A percentile compares a stretch with the other conserved stretches of the same genome.
phyloP scores from a whole-genome alignment of 2,797 vertebrate species.

The Mormyrops attenuatus region DNA sequence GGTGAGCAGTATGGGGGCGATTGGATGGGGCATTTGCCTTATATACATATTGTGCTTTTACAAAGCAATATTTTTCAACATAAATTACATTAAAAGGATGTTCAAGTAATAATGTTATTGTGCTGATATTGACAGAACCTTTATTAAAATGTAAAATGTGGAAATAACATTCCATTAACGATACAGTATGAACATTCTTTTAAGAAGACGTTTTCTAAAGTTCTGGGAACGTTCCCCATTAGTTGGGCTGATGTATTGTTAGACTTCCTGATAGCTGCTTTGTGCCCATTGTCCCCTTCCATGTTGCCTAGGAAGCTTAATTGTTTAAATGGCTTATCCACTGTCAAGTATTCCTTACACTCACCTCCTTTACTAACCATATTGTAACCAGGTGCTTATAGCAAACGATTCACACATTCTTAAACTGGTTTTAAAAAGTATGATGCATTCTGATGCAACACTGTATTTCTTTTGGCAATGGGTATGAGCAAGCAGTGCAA shows the following conservation, averaged over 20 bases:
- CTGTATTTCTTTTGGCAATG: not conserved
- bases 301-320: not conserved
- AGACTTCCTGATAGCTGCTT: not conserved
- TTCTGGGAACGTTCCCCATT: not conserved
- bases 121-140: not conserved
- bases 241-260: not conserved
- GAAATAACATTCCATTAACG: not conserved
- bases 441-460: not conserved
- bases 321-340: not conserved
- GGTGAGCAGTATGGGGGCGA: not conserved
- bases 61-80: not conserved
- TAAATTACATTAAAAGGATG: not conserved
- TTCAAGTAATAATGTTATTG: not conserved
- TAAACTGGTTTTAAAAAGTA: not conserved
- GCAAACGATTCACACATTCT: not conserved
- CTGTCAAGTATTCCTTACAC: not conserved
- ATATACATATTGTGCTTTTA: not conserved
- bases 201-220: not conserved
- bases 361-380: not conserved
- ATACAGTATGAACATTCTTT: not conserved
- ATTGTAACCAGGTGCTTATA: not conserved
- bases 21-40: not conserved
- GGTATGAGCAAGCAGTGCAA: not conserved
- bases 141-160: not conserved
- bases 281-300: not conserved